These are phyloP conservation scores for Machimus rusticus DNA, from an alignment of 2,888 invertebrate species.

Conservation along the genomic window DNA sequence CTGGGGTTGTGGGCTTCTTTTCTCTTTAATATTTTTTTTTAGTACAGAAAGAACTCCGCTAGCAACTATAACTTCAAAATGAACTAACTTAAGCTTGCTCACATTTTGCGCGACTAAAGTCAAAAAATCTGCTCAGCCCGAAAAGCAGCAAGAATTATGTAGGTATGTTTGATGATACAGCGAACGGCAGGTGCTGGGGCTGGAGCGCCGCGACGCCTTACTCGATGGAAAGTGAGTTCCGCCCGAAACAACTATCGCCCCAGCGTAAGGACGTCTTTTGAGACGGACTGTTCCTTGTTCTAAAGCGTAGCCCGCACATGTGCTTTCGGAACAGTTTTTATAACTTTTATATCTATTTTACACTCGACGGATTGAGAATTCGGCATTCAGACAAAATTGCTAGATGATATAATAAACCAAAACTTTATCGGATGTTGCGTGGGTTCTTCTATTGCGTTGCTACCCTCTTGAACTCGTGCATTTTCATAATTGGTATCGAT, in stretches of 20 bases:
- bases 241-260: constrained; percentile 83
- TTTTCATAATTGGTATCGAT: background rate
- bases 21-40: background rate
- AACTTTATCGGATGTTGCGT: background rate
- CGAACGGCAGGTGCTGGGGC: background rate
- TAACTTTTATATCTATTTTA: constrained; percentile 33
- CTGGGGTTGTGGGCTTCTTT: background rate
- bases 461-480: background rate
- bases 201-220: background rate
- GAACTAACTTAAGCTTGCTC: background rate
- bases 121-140: background rate
- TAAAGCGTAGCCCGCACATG: constrained; percentile 96
- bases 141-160: background rate
- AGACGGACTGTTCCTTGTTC: constrained; percentile 95
- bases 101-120: background rate
- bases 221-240: background rate
- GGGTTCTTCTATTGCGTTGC: background rate
- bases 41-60: background rate
- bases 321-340: constrained; percentile 62
- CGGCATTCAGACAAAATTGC: constrained; percentile 40
- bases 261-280: constrained; percentile 96
- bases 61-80: background rate
- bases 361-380: background rate
- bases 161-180: background rate
- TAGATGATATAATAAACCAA: background rate